Evolutionary conservation across 2,888 invertebrate genomes (phyloP), one percentile per base, ranked within the genome.

Genomic region (Pristionchus arcanus): DNA sequence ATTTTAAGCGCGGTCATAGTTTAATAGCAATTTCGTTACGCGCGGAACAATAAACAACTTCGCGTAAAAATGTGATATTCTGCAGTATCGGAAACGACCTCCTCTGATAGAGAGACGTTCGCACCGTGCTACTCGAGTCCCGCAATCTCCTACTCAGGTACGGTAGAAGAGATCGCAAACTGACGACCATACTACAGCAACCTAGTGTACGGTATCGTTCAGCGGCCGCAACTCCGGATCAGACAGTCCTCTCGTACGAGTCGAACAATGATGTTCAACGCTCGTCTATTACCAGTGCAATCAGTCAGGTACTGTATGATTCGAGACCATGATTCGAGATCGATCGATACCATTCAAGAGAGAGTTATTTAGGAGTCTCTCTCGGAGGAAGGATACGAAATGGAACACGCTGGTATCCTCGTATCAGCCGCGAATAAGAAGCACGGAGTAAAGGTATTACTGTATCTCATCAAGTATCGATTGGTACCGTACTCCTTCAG

Each of bases 211-310:
- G 53, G 81, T 28, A 74, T 13, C 25, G 37, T 81, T 42, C 81
- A 81, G 81, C 49, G 4, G 81, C 53, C 3, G 49, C 42, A 53
- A 81, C 81, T 42, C 81, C 81, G 15, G 81, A 81, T 21, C 81
- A 81, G 81, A 81, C 81, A n/a, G 7, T 7, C 0, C 81, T 81
- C 49, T 81, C 81, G 19, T 53, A 53, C 28, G 42, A 37, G 13
- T 81, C 81, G 49, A 28, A 42, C 49, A 49, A n/a, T 34, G n/a
- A 53, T 21, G 74, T n/a, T 15, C 74, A 53, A n/a, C 81, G 53
- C 3, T 81, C 81, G 11, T 63, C n/a, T 21, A 3, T 63, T 2
- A n/a, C 63, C 63, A n/a, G 25, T 63, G 63, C n/a, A 25, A 25
- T n/a, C n/a, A 63, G 49, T 28, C 42, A 53, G 81, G 81, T 49